Evolutionary conservation across 1,140 invertebrate genomes (phyloP), one percentile per base, ranked within the genome.

Genomic region (Luehdorfia chinensis): DNA sequence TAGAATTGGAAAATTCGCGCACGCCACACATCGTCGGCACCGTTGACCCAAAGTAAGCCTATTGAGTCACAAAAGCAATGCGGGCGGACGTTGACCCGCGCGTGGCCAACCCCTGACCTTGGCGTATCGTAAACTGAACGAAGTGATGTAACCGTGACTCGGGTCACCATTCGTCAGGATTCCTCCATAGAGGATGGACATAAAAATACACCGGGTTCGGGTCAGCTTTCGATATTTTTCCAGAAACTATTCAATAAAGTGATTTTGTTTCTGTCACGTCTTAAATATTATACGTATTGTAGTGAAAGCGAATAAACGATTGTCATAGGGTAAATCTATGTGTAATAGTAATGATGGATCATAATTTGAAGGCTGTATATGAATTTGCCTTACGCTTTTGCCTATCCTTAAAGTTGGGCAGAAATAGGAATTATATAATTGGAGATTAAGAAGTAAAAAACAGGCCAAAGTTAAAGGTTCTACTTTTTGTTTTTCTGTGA

Each of bases 91-190:
- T 74, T 76, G 74, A 79, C 78, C 74, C 68, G 62, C n/a, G n/a
- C 67, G 70, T 60, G 67, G 64, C 73, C 79, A 80, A 79, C 79
- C 79, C 79, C 79, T 84, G 79, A 84, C 79, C 79, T 84, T 84
- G 75, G 61, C 62, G 67, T 79, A 74, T 72, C 73, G 75, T 81
- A 75, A 79, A 75, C 67, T 64, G 67, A n/a, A n/a, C n/a, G n/a
- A 63, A 59, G 36, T 79, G 71, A 80, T 73, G 74, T 80, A 80
- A 77, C 73, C 67, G 72, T 74, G 66, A 69, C 71, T 74, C 56
- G 67, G 66, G 51, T 66, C 62, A 67, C 47, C 47, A 52, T 59
- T 56, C 54, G 41, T 44, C 48, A 43, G 41, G 43, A 12, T 50
- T 21, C 14, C 37, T 50, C 30, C 21, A 31, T 2, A 25, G 16